Conservation (phyloP, 2,888 invertebrate genomes). For the Dilophus febrilis region DNA sequence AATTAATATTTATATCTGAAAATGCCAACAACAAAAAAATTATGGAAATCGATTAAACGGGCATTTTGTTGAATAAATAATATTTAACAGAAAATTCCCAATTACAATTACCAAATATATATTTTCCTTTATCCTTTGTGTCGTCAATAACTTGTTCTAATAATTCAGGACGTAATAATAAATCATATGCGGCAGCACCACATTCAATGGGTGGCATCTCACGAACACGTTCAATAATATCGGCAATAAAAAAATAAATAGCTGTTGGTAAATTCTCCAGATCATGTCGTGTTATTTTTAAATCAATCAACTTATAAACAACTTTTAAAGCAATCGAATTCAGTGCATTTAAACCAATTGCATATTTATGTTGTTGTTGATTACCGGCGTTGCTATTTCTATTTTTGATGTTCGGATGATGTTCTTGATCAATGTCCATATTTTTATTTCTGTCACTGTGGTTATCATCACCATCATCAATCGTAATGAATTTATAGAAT, state of each 20-base stretch:
- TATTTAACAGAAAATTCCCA: too few relatives aligned
- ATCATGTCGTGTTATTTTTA: constrained; percentile 36
- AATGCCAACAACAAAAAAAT: too few relatives aligned
- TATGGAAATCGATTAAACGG: too few relatives aligned
- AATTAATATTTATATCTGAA: too few relatives aligned
- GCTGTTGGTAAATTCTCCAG: constrained; percentile 51
- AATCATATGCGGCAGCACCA: constrained; percentile 46
- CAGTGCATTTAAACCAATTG: constrained; percentile 13
- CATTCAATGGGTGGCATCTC: constrained; percentile 53
- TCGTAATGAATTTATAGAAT: constrained; percentile 13
- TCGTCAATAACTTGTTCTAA: constrained; percentile 34
- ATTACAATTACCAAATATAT: neutral
- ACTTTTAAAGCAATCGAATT: constrained; percentile 1
- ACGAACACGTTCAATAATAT: constrained; percentile 50
- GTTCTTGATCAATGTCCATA: constrained; percentile 16
- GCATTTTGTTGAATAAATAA: too few relatives aligned
- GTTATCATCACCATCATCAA: too few relatives aligned
- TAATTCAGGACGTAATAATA: constrained; percentile 52
- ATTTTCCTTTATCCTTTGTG: constrained; percentile 6
- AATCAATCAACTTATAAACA: neutral
- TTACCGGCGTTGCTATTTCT: neutral
- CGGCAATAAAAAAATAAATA: constrained; percentile 46
- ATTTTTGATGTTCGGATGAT: neutral
- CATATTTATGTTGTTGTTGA: constrained; percentile 22
- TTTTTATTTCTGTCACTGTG: neutral